Evolutionary conservation across 2,797 vertebrate species (phyloP).

Genomic region (Streptopelia turtur): DNA sequence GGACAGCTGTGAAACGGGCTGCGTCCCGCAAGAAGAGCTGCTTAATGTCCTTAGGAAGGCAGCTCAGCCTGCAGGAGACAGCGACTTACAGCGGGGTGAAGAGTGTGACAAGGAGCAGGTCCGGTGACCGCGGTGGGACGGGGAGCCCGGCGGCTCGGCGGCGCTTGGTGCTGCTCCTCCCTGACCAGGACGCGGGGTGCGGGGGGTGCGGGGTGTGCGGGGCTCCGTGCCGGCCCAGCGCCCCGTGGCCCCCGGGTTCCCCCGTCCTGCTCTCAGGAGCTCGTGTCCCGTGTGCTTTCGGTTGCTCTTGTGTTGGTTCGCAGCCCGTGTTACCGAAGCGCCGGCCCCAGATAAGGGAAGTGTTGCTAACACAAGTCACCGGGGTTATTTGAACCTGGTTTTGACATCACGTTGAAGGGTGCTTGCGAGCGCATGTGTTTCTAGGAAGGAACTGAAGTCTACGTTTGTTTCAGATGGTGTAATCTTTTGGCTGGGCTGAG

Average conservation of each 20-base stretch:
- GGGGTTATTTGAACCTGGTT: background rate
- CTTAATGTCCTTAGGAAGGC: background rate
- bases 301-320: background rate
- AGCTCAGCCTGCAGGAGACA: background rate
- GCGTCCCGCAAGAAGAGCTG: background rate
- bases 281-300: background rate
- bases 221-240: background rate
- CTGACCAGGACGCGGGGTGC: too few species aligned
- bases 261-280: background rate
- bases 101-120: rapidly evolving
- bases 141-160: too few species aligned
- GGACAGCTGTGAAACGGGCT: background rate
- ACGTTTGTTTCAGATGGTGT: background rate
- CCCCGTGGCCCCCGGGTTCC: background rate
- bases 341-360: background rate
- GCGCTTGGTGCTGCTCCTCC: background rate
- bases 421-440: rapidly evolving
- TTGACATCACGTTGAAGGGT: rapidly evolving
- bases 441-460: background rate
- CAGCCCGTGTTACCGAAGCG: background rate
- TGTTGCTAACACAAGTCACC: background rate
- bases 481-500: background rate
- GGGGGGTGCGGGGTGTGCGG: too few species aligned
- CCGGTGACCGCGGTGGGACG: background rate
- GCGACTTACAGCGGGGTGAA: background rate